Base-by-base conservation (phyloP, 2,113 vertebrate genomes). In the Salminus brasiliensis region DNA sequence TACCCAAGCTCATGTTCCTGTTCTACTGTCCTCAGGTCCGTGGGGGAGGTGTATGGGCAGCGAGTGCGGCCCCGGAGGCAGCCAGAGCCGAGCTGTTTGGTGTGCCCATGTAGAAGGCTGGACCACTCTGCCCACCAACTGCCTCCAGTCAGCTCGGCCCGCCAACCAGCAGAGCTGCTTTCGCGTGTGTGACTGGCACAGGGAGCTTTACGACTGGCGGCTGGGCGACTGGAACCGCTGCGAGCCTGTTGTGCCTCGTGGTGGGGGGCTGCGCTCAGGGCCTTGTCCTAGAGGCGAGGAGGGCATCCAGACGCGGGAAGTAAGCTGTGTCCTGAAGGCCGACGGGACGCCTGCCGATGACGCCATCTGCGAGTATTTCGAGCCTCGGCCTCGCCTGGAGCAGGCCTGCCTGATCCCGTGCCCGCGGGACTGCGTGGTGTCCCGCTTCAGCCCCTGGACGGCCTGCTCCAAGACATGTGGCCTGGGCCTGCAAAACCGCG, bases 11-110 rank as follows among this genome's bases (percentile, higher is more conserved):
- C 70, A 76, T 30, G n/a, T 30, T 27, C 27, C 85, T 8, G 85
- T 65, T 81, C 30, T 86, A 71, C 85, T 81, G 90, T 88, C 87
- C 80, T 23, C 87, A 99, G 98, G 98, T 90, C 95, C 96, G 0
- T 99, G 98, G 98, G 98, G 97, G 15, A 91, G 97, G 53, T 99
- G 98, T 86, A 98, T 99, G 97, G 97, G 97, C 81, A 97, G 96
- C 2, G 96, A 97, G 9, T 99, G 98, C 0, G 98, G 98, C 0
- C 96, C 95, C 0, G 98, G 97, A 1, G 98, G 98, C 65, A 95
- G 95, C 88, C 97, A 99, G 80, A 98, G 95, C 1, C 93, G 98
- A 43, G 95, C 96, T 0, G 97, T 99, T 53, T 99, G 97, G 98
- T 99, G 98, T 0, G 96, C 97, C 80, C 98, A 99, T 0, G 93